These are phyloP conservation scores for Australoheros facetus DNA, from an alignment of 2,797 vertebrate genomes.

Conservation along the genomic window DNA sequence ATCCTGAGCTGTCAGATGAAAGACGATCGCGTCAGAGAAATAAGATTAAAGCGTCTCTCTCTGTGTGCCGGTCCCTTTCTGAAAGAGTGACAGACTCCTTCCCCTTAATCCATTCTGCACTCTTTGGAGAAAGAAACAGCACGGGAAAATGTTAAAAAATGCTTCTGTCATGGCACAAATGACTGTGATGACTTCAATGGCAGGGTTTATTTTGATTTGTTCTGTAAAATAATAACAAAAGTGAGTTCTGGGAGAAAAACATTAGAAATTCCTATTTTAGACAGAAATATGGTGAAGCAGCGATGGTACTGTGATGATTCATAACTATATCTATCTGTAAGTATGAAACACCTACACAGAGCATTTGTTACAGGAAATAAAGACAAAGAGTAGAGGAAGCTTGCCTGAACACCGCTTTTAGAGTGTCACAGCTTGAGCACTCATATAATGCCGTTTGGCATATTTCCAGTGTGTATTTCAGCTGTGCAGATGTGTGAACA, in stretches of 20 bases:
- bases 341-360: constrained; percentile 46
- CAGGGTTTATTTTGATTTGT: not conserved
- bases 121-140: not conserved
- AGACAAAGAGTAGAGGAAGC: constrained; percentile 39
- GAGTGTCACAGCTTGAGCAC: not conserved
- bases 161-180: not conserved
- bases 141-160: not conserved
- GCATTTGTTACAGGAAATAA: constrained; percentile 42
- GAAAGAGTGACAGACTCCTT: constrained; percentile 14
- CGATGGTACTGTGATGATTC: constrained; percentile 45
- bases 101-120: not conserved
- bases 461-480: not conserved
- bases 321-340: constrained; percentile 38
- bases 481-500: not conserved
- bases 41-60: constrained; percentile 43
- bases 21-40: constrained; percentile 34
- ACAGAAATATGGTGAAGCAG: constrained; percentile 7
- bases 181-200: not conserved
- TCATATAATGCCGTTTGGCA: not conserved
- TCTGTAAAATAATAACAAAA: not conserved
- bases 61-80: constrained; percentile 3
- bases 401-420: constrained; percentile 18
- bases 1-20: constrained; percentile 37
- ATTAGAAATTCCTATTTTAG: not conserved
- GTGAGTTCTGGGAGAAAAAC: not conserved